A percentile compares a stretch with the other conserved stretches of the same genome.
Evolutionary conservation across 2,888 invertebrate genomes (phyloP).

Genomic region (Chrysina gloriosa): DNA sequence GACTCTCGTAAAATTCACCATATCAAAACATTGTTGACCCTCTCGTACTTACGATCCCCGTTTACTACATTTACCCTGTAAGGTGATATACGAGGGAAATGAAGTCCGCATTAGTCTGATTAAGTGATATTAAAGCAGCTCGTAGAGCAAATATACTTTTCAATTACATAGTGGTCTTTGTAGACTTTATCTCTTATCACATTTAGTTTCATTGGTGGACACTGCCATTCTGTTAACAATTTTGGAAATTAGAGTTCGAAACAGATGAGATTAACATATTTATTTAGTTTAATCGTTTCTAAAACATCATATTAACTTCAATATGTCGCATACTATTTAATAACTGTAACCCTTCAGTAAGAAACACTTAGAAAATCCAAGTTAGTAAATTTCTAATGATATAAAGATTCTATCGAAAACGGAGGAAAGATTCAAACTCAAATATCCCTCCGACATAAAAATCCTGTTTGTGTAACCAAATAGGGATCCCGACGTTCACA

Average conservation of each 20-base stretch:
- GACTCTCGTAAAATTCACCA: slow-evolving; percentile 30
- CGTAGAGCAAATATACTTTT: no score
- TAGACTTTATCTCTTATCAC: no score
- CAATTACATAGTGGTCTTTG: no score
- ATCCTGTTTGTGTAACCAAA: slow-evolving; percentile 35
- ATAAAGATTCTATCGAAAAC: slow-evolving; percentile 24
- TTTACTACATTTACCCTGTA: background rate
- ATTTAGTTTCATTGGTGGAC: no score
- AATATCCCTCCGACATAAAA: slow-evolving; percentile 7
- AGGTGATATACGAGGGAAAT: slow-evolving; percentile 4
- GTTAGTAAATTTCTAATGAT: slow-evolving; percentile 12
- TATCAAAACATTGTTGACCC: slow-evolving; percentile 24
- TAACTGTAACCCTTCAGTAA: background rate
- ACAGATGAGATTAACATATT: no score
- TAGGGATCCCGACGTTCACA: slow-evolving; percentile 19
- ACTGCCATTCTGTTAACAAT: no score
- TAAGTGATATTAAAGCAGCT: background rate
- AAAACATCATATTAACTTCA: no score
- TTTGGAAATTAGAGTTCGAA: no score
- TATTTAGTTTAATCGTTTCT: no score
- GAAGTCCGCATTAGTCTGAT: slow-evolving; percentile 7
- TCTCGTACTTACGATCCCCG: background rate
- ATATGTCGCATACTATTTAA: background rate
- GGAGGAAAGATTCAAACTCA: slow-evolving; percentile 24
- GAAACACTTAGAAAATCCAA: slow-evolving; percentile 24